phyloP scores from a whole-genome alignment of 2,797 vertebrate genomes.

The Leontocebus nigricollis region DNA sequence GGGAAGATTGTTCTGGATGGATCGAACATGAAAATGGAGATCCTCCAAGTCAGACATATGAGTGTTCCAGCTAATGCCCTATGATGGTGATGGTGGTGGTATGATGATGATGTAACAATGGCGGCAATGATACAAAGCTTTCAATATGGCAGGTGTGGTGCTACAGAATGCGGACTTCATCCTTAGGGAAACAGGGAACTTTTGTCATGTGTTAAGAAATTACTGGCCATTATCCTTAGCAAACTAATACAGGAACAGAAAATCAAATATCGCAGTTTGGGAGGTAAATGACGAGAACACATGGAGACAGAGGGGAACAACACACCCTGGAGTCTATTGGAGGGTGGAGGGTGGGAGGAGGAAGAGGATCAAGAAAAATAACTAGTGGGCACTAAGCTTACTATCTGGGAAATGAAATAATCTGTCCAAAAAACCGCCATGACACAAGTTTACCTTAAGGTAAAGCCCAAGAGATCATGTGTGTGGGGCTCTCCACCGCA shows the following conservation, averaged over 20 bases:
- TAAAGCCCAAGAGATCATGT: neutral
- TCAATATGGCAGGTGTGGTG: neutral
- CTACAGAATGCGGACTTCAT: neutral
- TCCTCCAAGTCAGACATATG: neutral
- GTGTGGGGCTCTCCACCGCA: neutral
- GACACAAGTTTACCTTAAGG: neutral
- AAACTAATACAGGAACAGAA: no score
- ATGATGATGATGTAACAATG: fast-evolving
- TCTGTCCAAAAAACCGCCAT: no score
- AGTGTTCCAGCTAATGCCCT: neutral
- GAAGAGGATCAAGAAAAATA: no score
- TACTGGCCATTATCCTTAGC: neutral
- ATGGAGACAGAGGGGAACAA: no score
- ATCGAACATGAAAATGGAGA: neutral
- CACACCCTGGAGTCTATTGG: no score
- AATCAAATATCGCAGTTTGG: no score
- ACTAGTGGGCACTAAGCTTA: no score
- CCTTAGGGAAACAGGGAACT: neutral
- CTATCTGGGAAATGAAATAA: no score
- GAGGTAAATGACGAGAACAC: no score
- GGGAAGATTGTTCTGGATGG: neutral
- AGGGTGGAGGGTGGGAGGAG: no score
- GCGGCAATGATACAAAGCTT: neutral
- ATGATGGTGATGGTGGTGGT: neutral
- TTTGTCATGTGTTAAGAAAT: neutral